Evolutionary conservation across 1,140 invertebrate genomes (phyloP).

Genomic region (Drosophila azteca): DNA sequence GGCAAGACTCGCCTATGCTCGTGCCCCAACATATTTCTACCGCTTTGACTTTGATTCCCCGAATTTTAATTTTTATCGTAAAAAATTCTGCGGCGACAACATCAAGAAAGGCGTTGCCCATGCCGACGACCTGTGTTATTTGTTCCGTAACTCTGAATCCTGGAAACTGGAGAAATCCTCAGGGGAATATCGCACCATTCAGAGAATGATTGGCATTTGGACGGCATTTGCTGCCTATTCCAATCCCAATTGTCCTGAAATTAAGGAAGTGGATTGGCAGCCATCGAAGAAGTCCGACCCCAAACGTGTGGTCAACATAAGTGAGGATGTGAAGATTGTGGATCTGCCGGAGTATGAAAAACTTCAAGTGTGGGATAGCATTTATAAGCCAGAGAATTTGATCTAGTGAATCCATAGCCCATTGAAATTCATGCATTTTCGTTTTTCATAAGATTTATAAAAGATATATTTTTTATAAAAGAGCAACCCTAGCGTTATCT

Average conservation of each 20-base stretch:
- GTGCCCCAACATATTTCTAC: constrained; percentile 83
- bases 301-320: constrained; percentile 80
- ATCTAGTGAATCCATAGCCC: background rate
- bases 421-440: too few relatives aligned
- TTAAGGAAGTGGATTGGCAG: constrained; percentile 52
- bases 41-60: constrained; percentile 83
- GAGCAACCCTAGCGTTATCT: too few relatives aligned
- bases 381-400: constrained; percentile 58
- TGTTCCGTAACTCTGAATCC: constrained; percentile 85
- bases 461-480: too few relatives aligned
- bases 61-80: constrained; percentile 69
- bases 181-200: constrained; percentile 76
- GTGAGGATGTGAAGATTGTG: constrained; percentile 67
- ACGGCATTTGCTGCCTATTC: constrained; percentile 82
- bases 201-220: constrained; percentile 81
- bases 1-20: constrained; percentile 73
- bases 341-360: constrained; percentile 83
- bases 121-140: constrained; percentile 87
- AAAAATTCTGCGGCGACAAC: constrained; percentile 75
- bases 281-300: constrained; percentile 61
- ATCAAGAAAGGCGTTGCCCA: constrained; percentile 84
- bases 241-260: constrained; percentile 69
- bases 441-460: background rate
- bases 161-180: constrained; percentile 76
- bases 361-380: constrained; percentile 82